Percentiles rank a stretch among this genome's conserved stretches.
Conservation (phyloP, 2,888 invertebrate species). For the Parthenolecanium corni region DNA sequence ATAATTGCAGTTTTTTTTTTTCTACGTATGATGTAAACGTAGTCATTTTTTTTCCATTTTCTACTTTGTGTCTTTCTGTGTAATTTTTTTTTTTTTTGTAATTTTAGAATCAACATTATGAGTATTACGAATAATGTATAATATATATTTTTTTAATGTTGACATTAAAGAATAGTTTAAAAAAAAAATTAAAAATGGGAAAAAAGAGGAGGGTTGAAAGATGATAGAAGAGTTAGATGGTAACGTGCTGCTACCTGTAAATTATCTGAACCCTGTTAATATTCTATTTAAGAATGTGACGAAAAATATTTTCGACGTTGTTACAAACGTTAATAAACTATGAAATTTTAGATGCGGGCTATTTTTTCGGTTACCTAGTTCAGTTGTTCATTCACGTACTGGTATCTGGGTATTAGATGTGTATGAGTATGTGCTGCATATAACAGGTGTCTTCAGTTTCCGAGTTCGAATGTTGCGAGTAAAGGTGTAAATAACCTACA, state of each 20-base stretch:
- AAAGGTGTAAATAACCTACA: too few species aligned
- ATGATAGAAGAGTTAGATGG: not conserved
- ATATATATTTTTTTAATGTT: conserved; percentile 4
- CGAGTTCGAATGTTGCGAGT: too few species aligned
- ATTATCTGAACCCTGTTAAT: not conserved
- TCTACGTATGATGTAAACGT: conserved; percentile 27
- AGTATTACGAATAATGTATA: conserved; percentile 2
- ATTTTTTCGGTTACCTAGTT: not conserved
- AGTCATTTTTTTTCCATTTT: conserved; percentile 18
- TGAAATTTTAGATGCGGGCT: not conserved
- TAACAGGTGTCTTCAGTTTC: too few species aligned
- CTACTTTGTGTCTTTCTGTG: conserved; percentile 26
- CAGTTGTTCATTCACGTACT: too few species aligned
- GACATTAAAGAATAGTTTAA: not conserved
- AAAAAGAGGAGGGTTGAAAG: not conserved
- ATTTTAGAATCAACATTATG: not conserved
- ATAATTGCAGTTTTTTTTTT: conserved; percentile 27
- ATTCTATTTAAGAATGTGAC: conserved; percentile 10
- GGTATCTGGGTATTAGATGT: too few species aligned
- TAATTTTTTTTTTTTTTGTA: conserved; percentile 11
- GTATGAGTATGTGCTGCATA: too few species aligned
- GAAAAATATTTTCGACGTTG: conserved; percentile 1
- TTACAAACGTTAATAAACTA: conserved; percentile 10
- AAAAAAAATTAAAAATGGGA: not conserved
- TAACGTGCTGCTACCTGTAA: not conserved